Base-by-base conservation (phyloP, 2,888 invertebrate genomes). In the Allolobophora icterica region DNA sequence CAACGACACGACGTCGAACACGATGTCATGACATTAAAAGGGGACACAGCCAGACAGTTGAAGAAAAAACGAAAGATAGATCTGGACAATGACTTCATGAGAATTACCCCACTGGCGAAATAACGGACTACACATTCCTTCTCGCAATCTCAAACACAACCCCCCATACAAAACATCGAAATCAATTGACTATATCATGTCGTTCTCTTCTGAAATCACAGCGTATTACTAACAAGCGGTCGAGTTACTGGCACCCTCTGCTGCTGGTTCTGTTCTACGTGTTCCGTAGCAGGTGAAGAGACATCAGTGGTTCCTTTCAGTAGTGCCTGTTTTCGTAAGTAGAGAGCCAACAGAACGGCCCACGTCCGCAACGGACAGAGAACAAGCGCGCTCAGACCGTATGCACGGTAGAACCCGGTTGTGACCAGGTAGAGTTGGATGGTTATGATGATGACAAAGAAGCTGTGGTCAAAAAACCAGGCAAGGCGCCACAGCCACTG, bases 291-390 rank as follows among this genome's bases (percentile, higher is more conserved):
- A 24, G 35, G 35, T 17, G 87, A 87, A 17, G 84, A 84, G 15
- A 52, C 24, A 24, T 52, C 52, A 52, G 4, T 24, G 24, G 6
- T 52, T 71, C 71, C 71, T 11, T 87, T 87, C 34, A 24, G 87
- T 15, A 45, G 45, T 4, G 83, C 52, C 35, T 35, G 87, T 45
- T 87, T 91, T 35, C 92, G 89, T 30, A 93, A 91, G 45, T 71
- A 89, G n/a, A 97, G 94, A 92, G 97, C 97, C 92, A 97, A 95
- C 90, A 97, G 94, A 90, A 97, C 96, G 91, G 97, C 97, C 97
- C 98, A 98, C 0, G 97, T 97, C 93, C 97, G 96, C 90, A 98
- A 95, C 0, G 98, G 97, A 90, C 97, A 97, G 92, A 98, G 95
- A 91, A 97, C 93, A 92, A 97, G 96, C 0, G 98, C 97, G 94